These are phyloP conservation scores for Potamilus streckersoni DNA, from an alignment of 1,140 invertebrate species.

Conservation along the genomic window DNA sequence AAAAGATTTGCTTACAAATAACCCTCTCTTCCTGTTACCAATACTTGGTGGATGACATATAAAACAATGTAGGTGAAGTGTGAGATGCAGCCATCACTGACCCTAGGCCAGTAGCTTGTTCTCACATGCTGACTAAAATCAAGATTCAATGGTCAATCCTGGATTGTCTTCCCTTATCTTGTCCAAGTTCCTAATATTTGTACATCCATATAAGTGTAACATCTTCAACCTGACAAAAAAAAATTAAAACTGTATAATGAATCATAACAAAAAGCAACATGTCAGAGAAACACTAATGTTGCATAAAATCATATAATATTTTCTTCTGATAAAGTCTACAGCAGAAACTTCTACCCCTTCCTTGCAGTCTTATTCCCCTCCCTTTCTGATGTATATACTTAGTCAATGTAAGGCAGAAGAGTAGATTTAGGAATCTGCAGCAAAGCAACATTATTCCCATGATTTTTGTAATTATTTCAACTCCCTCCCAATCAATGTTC, in stretches of 20 bases:
- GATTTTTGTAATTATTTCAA: no score
- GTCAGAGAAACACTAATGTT: background rate
- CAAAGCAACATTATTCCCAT: no score
- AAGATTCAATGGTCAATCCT: conserved; percentile 49
- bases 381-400: background rate
- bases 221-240: conserved; percentile 41
- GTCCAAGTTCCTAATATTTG: conserved; percentile 38
- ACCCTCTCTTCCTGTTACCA: no score
- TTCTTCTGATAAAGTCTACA: background rate
- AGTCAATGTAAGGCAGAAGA: background rate
- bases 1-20: no score
- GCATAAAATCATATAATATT: background rate
- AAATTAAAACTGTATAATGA: conserved; percentile 3
- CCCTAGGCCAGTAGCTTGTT: no score
- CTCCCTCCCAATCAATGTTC: no score
- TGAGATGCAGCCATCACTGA: no score
- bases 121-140: background rate
- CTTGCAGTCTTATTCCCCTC: background rate
- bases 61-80: no score
- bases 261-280: background rate
- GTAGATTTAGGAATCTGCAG: no score
- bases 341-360: background rate
- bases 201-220: conserved; percentile 56
- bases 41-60: no score
- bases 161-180: conserved; percentile 41